phyloP scores from a whole-genome alignment of 2,888 invertebrate genomes.

The Plagodis dolabraria region DNA sequence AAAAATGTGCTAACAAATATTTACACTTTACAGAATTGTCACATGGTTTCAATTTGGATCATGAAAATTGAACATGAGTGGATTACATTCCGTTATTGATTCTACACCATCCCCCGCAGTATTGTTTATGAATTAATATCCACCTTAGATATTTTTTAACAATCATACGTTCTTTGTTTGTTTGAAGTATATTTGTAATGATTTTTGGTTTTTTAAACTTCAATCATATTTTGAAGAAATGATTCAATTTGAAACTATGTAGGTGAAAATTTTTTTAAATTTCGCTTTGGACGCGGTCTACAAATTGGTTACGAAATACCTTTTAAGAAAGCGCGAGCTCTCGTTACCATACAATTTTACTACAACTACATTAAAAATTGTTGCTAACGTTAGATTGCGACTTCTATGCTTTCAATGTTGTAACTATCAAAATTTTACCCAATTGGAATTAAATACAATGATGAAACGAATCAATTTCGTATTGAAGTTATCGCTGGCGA shows the following conservation, averaged over 20 bases:
- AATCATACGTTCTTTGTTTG: neutral
- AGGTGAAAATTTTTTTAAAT: conserved; percentile 19
- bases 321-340: conserved; percentile 4
- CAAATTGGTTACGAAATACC: conserved; percentile 12
- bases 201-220: neutral
- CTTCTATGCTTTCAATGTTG: conserved; percentile 59
- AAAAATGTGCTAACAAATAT: conserved; percentile 37
- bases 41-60: conserved; percentile 31
- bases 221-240: conserved; percentile 1
- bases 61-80: too few species aligned
- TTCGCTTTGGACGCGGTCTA: conserved; percentile 35
- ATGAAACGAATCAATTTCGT: conserved; percentile 16
- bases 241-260: conserved; percentile 25
- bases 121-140: too few species aligned
- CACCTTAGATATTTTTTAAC: neutral
- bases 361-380: conserved; percentile 32
- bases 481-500: neutral
- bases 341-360: neutral
- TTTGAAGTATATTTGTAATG: too few species aligned
- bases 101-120: too few species aligned
- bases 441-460: conserved; percentile 25
- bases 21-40: conserved; percentile 48
- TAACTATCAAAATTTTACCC: conserved; percentile 41
- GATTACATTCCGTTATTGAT: too few species aligned
- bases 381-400: conserved; percentile 42